Conservation (phyloP, 2,113 vertebrate species). For the Malurus cyaneus region DNA sequence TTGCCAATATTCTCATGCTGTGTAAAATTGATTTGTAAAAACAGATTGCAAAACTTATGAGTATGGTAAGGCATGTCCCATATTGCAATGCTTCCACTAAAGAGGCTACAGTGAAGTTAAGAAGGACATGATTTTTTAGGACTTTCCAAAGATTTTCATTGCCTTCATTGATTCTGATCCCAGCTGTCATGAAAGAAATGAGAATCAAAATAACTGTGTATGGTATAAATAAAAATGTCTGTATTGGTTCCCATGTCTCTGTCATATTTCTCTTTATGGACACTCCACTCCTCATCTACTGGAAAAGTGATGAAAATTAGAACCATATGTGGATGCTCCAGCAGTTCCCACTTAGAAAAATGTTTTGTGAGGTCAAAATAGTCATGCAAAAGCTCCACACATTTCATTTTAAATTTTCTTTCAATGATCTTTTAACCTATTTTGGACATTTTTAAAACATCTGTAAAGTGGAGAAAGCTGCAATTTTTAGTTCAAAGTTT, state of each 20-base stretch:
- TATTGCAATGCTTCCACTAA: background rate
- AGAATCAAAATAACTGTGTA: background rate
- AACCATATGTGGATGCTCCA: background rate
- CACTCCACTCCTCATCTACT: background rate
- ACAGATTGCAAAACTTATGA: conserved; percentile 42
- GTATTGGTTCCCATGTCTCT: background rate
- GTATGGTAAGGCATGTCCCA: background rate
- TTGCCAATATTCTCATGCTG: conserved; percentile 20
- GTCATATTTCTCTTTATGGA: background rate
- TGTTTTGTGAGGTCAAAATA: background rate
- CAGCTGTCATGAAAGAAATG: background rate
- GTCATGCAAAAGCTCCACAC: background rate
- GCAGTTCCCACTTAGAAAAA: background rate
- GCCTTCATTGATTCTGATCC: background rate
- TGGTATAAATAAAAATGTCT: background rate
- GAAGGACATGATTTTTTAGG: background rate
- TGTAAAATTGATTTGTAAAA: conserved; percentile 56
- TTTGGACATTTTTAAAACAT: background rate
- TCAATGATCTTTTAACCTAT: background rate
- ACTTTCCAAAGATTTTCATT: background rate
- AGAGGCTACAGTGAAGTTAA: background rate
- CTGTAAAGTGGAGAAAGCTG: background rate
- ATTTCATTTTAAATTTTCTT: background rate
- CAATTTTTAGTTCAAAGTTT: background rate
- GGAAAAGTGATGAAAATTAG: background rate